Percentiles rank a stretch among this genome's conserved stretches.
phyloP scores from a whole-genome alignment of 2,113 vertebrate species.

The Odontesthes bonariensis region DNA sequence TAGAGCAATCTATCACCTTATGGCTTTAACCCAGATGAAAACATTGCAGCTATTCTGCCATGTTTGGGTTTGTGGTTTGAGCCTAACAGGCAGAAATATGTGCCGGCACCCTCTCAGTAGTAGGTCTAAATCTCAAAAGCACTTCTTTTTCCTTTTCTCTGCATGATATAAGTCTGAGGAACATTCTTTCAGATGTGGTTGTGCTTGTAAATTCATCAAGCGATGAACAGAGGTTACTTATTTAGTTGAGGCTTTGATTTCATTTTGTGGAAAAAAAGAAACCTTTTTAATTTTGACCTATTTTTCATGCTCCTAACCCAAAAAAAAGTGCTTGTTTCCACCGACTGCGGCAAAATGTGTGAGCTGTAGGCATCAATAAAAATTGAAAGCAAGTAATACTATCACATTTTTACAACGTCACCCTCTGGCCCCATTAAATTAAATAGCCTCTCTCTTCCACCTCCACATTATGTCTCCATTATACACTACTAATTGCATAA shows the following conservation, averaged over 20 bases:
- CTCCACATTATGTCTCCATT: neutral
- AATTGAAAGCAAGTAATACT: neutral
- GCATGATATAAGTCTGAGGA: neutral
- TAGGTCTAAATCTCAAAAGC: too few species aligned
- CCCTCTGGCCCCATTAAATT: conserved; percentile 8
- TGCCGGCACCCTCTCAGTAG: too few species aligned
- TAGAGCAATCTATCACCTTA: too few species aligned
- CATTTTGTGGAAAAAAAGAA: neutral
- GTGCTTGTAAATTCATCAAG: neutral
- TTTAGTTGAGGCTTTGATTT: neutral
- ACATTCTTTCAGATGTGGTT: neutral
- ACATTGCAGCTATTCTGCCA: too few species aligned
- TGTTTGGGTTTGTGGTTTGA: too few species aligned
- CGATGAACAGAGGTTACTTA: neutral
- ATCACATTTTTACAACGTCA: conserved; percentile 14
- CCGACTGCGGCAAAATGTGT: neutral
- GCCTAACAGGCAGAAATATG: too few species aligned
- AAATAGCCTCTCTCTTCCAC: conserved; percentile 4
- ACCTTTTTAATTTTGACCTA: neutral
- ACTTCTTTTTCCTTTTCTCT: neutral
- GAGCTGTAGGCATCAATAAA: neutral
- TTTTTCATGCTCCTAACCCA: neutral
- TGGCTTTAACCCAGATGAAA: too few species aligned
- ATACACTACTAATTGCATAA: neutral
- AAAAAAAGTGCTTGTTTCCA: neutral